Conservation (phyloP, 2,888 invertebrate genomes). For the Nasonia oneida region DNA sequence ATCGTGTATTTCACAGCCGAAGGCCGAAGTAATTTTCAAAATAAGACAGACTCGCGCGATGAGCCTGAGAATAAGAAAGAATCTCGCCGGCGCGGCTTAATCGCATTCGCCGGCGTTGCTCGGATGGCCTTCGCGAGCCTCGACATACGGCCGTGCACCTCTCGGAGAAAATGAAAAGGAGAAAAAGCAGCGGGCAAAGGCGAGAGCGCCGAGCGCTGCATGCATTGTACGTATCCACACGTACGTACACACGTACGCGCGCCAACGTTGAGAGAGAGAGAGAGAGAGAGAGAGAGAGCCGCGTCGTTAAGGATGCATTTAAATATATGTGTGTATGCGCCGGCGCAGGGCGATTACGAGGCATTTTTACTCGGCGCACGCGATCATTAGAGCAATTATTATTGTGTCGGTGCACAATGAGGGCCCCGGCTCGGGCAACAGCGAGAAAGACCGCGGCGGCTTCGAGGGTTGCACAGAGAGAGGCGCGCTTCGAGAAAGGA, state of each 20-base stretch:
- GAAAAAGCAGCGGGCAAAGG: neutral
- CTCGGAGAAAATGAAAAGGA: constrained; percentile 27
- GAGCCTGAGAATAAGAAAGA: neutral
- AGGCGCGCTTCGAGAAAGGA: constrained; percentile 12
- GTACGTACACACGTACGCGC: neutral
- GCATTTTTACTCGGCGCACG: constrained; percentile 71
- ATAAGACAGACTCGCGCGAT: constrained; percentile 34
- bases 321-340: constrained; percentile 23
- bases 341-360: constrained; percentile 69
- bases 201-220: constrained; percentile 8
- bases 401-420: constrained; percentile 73
- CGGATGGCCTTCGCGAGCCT: neutral
- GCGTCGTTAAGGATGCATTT: constrained; percentile 49
- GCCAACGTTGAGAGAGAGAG: neutral
- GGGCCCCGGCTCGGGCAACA: constrained; percentile 69
- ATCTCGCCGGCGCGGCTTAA: neutral
- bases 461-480: constrained; percentile 30
- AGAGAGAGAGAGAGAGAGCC: neutral
- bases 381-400: constrained; percentile 78
- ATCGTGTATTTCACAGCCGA: no score
- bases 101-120: neutral
- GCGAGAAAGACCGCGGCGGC: constrained; percentile 65
- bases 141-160: neutral
- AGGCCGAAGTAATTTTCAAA: constrained; percentile 50
- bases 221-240: constrained; percentile 30